Conservation (phyloP, 2,888 invertebrate species). For the Bellardia bayeri region DNA sequence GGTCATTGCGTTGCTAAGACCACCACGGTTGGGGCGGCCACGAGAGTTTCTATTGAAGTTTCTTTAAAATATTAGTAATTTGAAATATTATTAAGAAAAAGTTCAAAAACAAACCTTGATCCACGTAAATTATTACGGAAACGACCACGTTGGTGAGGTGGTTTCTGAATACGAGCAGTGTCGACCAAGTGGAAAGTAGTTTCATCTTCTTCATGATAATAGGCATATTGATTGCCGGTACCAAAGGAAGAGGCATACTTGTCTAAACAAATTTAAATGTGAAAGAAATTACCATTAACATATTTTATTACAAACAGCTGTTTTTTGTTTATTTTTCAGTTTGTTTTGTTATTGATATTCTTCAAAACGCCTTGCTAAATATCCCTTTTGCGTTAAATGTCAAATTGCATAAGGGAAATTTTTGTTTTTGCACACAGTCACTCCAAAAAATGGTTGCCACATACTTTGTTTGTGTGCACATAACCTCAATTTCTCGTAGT, state of each 20-base stretch:
- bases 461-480: constrained; percentile 72
- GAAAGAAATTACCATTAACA: background rate
- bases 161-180: constrained; percentile 94
- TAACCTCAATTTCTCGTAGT: constrained; percentile 78
- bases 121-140: constrained; percentile 92
- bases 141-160: constrained; percentile 96
- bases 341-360: constrained; percentile 52
- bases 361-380: constrained; percentile 42
- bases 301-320: background rate
- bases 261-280: constrained; percentile 78
- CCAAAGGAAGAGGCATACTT: constrained; percentile 97
- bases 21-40: constrained; percentile 88
- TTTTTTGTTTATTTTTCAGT: constrained; percentile 27
- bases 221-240: constrained; percentile 98
- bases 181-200: constrained; percentile 99
- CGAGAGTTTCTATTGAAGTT: constrained; percentile 74
- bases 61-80: background rate
- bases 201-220: constrained; percentile 99
- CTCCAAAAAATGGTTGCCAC: constrained; percentile 77
- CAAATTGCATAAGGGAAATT: constrained; percentile 59
- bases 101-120: constrained; percentile 84
- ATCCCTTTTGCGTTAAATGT: constrained; percentile 42
- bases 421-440: constrained; percentile 41
- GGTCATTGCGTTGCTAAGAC: constrained; percentile 90
- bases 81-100: background rate